Base-by-base conservation (phyloP, 2,888 invertebrate species). In the Athalia circularis region DNA sequence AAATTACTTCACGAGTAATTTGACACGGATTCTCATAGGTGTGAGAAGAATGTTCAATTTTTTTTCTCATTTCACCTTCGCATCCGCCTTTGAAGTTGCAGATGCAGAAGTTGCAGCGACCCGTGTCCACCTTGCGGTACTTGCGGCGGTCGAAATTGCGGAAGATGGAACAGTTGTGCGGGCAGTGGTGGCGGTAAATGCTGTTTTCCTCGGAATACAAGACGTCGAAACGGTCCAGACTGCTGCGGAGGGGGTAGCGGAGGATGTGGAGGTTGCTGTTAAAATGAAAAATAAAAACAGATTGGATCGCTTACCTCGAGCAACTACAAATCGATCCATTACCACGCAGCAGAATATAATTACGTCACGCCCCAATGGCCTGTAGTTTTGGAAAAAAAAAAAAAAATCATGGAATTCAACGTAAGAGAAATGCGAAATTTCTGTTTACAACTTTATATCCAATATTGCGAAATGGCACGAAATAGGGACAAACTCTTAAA, bases 101-200 rank as follows among this genome's bases (percentile, higher is more conserved):
- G 77, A 79, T 84, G 83, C 57, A 83, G 80, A 77, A 80, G 81
- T n/a, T 82, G 82, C 68, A 81, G 81, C 70, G 77, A 65, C n/a
- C 74, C 79, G 68, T 9, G 8, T 13, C 80, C 70, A 70, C 81
- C 83, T 8, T 78, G 57, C 15, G 82, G 83, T 50, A 81, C 82
- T 78, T 85, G 84, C 81, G 82, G 84, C 47, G 84, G 83, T 77
- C 83, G 83, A 80, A 84, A 82, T 64, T 83, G 83, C 54, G 85
- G 82, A 79, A 83, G 79, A 77, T 85, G 84, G 74, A 84, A 85
- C 77, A 84, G 84, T 81, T 83, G 84, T 61, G 78, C 82, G 7
- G 83, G 82, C 65, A 81, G 81, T 65, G 79, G 82, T 43, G 83
- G 82, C 74, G 83, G 83, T 59, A 81, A 75, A 65, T 82, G 83